These are phyloP conservation scores for Nebria brevicollis DNA, from an alignment of 2,888 invertebrate species.

Conservation along the genomic window DNA sequence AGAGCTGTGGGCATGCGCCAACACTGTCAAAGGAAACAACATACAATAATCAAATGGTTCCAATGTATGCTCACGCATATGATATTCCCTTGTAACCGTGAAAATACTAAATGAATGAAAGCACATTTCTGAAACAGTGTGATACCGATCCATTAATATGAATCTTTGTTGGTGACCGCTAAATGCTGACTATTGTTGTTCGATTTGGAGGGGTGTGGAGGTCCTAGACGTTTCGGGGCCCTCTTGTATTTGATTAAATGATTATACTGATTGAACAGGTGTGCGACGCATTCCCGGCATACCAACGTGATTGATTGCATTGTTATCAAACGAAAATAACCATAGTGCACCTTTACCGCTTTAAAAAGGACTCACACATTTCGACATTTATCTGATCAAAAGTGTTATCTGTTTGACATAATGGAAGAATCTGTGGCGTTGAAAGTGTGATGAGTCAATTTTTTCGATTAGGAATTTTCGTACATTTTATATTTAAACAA, in stretches of 20 bases:
- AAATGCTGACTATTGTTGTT: constrained; percentile 40
- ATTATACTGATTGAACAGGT: constrained; percentile 58
- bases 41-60: neutral
- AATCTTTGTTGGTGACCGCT: constrained; percentile 40
- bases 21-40: neutral
- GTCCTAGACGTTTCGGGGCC: constrained; percentile 20
- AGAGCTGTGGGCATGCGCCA: neutral
- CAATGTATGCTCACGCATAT: neutral
- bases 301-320: constrained; percentile 57
- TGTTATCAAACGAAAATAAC: constrained; percentile 49
- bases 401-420: neutral
- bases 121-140: constrained; percentile 64
- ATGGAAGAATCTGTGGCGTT: neutral
- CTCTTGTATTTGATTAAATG: constrained; percentile 60
- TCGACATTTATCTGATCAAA: neutral
- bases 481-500: neutral
- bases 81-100: neutral
- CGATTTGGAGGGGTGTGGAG: constrained; percentile 16
- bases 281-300: constrained; percentile 57
- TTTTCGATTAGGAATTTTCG: neutral
- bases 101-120: constrained; percentile 57
- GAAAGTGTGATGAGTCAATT: neutral
- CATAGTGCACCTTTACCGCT: neutral
- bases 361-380: neutral
- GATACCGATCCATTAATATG: constrained; percentile 60